Conservation (phyloP, 2,888 invertebrate genomes). For the Ceratothoa steindachneri region DNA sequence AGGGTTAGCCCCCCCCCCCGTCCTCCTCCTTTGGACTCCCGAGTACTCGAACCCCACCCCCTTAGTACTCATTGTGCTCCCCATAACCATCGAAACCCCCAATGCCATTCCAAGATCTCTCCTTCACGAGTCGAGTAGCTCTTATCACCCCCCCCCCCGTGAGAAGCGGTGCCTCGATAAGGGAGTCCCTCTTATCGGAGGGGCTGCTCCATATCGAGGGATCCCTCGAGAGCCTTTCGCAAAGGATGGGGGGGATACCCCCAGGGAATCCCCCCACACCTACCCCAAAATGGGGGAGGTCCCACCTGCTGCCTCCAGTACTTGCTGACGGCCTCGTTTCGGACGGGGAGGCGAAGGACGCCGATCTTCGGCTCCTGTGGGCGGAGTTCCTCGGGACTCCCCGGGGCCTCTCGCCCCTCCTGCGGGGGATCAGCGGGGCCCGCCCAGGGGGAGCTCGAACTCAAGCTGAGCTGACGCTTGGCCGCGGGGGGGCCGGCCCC, state of each 20-base stretch:
- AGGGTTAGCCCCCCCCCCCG: too few relatives aligned
- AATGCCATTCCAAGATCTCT: too few relatives aligned
- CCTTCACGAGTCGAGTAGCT: too few relatives aligned
- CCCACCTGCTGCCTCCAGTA: conserved; percentile 39
- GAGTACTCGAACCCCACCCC: too few relatives aligned
- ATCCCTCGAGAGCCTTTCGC: too few relatives aligned
- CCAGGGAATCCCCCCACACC: too few relatives aligned
- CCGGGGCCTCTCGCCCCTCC: not conserved
- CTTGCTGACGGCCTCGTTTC: conserved; percentile 34
- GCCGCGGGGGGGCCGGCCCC: conserved; percentile 2
- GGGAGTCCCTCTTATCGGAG: not conserved
- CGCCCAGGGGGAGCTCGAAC: not conserved
- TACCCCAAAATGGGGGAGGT: not conserved
- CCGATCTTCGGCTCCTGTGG: not conserved
- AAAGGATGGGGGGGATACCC: too few relatives aligned
- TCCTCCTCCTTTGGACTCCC: too few relatives aligned
- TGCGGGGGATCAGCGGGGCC: not conserved
- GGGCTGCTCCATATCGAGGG: not conserved
- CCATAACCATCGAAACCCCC: too few relatives aligned
- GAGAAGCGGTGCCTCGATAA: not conserved
- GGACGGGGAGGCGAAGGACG: conserved; percentile 20
- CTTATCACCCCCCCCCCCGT: too few relatives aligned
- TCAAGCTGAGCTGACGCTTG: not conserved
- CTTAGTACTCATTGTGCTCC: too few relatives aligned
- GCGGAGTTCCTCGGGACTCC: conserved; percentile 20